Conservation (phyloP, 2,113 vertebrate species). For the Empidonax alnorum region DNA sequence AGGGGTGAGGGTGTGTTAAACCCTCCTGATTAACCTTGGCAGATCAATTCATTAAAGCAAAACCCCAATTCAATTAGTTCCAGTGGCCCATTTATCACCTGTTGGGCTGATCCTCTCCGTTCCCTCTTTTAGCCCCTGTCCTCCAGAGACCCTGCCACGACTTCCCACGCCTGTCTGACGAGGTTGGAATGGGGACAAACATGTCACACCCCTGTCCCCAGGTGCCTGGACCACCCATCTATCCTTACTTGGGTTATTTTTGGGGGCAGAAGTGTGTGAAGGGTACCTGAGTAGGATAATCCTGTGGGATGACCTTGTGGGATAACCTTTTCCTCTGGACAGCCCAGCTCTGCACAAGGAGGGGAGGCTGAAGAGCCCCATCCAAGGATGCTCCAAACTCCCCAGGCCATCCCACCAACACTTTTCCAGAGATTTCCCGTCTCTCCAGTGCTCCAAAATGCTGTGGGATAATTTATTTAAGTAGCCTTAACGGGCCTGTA, state of each 20-base stretch:
- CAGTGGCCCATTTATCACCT: background rate
- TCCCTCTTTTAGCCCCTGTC: background rate
- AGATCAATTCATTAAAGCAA: background rate
- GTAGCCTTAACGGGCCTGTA: background rate
- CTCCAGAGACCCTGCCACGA: background rate
- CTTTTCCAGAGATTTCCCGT: background rate
- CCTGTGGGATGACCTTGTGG: background rate
- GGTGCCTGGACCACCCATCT: fast-evolving
- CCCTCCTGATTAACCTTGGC: background rate
- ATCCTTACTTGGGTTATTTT: background rate
- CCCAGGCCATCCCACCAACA: fast-evolving
- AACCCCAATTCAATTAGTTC: background rate
- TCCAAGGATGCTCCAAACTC: background rate
- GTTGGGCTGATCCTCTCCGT: background rate
- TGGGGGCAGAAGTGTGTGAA: fast-evolving
- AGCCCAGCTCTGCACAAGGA: background rate
- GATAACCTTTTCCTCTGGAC: fast-evolving
- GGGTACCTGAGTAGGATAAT: background rate
- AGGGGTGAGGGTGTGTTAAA: background rate
- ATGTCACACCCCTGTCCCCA: background rate
- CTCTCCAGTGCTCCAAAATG: background rate
- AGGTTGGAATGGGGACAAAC: background rate
- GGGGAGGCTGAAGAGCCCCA: background rate
- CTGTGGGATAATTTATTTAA: background rate
- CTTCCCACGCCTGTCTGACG: background rate